Evolutionary conservation across 1,140 invertebrate genomes (phyloP).

Genomic region (Macrobrachium rosenbergii): DNA sequence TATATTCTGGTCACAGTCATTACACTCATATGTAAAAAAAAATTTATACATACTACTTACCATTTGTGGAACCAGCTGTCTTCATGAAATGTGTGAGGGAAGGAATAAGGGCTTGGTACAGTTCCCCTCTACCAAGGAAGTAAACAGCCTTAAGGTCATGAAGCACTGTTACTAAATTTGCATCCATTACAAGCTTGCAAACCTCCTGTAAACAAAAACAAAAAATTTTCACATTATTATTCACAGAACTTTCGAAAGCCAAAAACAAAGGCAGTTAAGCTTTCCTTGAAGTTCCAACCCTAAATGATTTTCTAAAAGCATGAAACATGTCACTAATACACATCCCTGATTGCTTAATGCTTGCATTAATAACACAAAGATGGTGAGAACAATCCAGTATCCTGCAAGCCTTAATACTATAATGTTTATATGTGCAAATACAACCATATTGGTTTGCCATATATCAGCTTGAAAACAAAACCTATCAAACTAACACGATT

Average conservation of each 20-base stretch:
- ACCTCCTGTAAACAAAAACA: slow-evolving; percentile 35
- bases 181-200: slow-evolving; percentile 52
- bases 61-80: not conserved
- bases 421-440: too few relatives aligned
- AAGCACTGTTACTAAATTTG: slow-evolving; percentile 44
- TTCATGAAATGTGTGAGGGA: slow-evolving; percentile 38
- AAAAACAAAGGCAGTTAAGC: too few relatives aligned
- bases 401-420: too few relatives aligned
- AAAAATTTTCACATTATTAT: not conserved
- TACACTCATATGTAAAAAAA: not conserved
- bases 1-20: not conserved
- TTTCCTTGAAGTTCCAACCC: too few relatives aligned
- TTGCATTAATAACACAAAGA: too few relatives aligned
- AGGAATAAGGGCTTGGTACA: slow-evolving; percentile 54
- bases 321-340: too few relatives aligned
- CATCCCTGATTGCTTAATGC: too few relatives aligned
- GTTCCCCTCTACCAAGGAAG: slow-evolving; percentile 56
- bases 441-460: too few relatives aligned
- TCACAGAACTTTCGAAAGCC: not conserved
- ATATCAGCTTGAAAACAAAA: too few relatives aligned
- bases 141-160: slow-evolving; percentile 52
- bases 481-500: too few relatives aligned
- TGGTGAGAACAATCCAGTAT: too few relatives aligned
- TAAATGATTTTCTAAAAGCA: too few relatives aligned
- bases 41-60: slow-evolving; percentile 4